Conservation (phyloP, 2,113 vertebrate genomes). For the Ariopsis seemanni region DNA sequence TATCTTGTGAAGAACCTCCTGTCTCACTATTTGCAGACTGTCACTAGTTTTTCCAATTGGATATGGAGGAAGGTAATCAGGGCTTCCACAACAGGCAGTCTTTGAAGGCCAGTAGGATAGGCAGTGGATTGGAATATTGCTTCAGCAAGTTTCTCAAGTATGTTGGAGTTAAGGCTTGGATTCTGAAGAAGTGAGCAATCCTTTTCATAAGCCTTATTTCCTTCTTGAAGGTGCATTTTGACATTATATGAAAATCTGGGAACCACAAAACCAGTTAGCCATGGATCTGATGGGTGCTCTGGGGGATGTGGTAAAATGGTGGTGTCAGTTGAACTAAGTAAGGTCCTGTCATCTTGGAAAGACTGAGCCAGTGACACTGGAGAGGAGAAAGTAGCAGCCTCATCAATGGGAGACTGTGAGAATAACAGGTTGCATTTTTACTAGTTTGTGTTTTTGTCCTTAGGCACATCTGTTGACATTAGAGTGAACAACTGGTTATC, state of each 20-base stretch:
- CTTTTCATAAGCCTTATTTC: too few relatives aligned
- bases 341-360: constrained; percentile 46
- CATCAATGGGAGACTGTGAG: constrained; percentile 47
- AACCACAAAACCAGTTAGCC: constrained; percentile 48
- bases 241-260: constrained; percentile 50
- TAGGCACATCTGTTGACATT: constrained; percentile 40
- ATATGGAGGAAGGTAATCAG: too few relatives aligned
- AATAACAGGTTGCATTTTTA: constrained; percentile 53
- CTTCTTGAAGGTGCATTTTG: too few relatives aligned
- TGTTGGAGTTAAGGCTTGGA: too few relatives aligned
- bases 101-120: too few relatives aligned
- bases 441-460: constrained; percentile 55
- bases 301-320: constrained; percentile 35
- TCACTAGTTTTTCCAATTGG: too few relatives aligned
- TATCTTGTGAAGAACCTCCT: too few relatives aligned
- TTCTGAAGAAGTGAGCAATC: too few relatives aligned
- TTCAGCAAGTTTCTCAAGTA: too few relatives aligned
- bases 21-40: too few relatives aligned
- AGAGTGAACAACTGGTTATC: constrained; percentile 49
- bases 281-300: constrained; percentile 36
- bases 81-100: too few relatives aligned
- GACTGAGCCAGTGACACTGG: constrained; percentile 33
- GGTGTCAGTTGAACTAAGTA: constrained; percentile 41
- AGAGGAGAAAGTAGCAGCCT: constrained; percentile 38
- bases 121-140: too few relatives aligned